These are phyloP conservation scores for Anguilla megastoma DNA, from an alignment of 2,797 vertebrate species.

Conservation along the genomic window DNA sequence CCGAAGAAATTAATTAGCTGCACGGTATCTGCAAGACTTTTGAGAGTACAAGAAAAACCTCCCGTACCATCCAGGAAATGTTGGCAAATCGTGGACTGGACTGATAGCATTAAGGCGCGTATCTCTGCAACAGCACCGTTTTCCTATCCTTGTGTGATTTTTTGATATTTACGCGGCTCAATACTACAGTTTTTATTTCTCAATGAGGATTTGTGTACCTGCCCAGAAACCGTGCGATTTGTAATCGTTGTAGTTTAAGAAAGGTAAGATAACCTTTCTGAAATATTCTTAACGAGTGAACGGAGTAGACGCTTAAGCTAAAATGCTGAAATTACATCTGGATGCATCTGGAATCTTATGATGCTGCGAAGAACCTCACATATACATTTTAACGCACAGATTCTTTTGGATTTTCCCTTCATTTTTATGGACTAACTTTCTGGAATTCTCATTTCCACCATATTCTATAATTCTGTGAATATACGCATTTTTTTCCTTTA, in stretches of 20 bases:
- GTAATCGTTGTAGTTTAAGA: slow-evolving; percentile 50
- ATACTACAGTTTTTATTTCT: slow-evolving; percentile 48
- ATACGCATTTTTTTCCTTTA: slow-evolving; percentile 36
- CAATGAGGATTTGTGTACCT: slow-evolving; percentile 54
- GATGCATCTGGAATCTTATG: slow-evolving; percentile 47
- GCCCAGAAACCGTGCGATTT: slow-evolving; percentile 55
- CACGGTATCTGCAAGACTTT: slow-evolving; percentile 62
- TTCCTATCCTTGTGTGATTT: slow-evolving; percentile 53
- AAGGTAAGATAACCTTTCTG: slow-evolving; percentile 50
- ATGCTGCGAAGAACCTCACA: slow-evolving; percentile 51
- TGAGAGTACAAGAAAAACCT: slow-evolving; percentile 49
- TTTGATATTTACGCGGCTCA: slow-evolving; percentile 45
- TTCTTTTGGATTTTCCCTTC: slow-evolving; percentile 47
- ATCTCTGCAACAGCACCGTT: slow-evolving; percentile 53
- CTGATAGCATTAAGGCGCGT: slow-evolving; percentile 59
- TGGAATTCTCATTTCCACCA: slow-evolving; percentile 41
- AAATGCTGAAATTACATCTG: slow-evolving; percentile 54
- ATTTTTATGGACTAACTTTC: slow-evolving; percentile 55
- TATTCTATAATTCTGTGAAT: slow-evolving; percentile 15
- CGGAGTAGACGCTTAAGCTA: slow-evolving; percentile 37
- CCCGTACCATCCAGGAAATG: slow-evolving; percentile 61
- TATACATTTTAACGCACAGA: slow-evolving; percentile 54
- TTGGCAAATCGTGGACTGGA: slow-evolving; percentile 64
- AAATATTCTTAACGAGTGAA: slow-evolving; percentile 43
- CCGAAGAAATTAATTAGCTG: slow-evolving; percentile 63